phyloP scores from a whole-genome alignment of 2,113 vertebrate genomes.

The Rhegmatorhina hoffmannsi region DNA sequence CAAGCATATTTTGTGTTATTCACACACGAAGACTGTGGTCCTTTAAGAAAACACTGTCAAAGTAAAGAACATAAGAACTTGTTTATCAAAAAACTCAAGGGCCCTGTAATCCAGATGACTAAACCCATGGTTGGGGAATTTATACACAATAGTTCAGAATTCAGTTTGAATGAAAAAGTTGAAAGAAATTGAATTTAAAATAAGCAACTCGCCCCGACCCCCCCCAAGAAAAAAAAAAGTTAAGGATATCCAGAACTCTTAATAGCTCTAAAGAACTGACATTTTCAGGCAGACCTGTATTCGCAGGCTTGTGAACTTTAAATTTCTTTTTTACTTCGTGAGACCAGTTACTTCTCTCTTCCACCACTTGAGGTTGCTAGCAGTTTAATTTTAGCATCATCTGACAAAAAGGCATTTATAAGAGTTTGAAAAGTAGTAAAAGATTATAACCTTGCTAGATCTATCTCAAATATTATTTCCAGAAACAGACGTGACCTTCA shows the following conservation, averaged over 20 bases:
- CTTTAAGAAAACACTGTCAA: not conserved
- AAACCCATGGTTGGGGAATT: not conserved
- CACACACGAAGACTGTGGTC: not conserved
- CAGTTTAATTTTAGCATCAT: not conserved
- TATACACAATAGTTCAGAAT: not conserved
- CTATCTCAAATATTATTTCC: not conserved
- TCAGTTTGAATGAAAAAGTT: not conserved
- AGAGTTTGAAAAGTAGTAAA: not conserved
- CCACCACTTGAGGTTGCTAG: not conserved
- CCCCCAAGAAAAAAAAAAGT: not conserved
- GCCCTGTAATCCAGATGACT: not conserved
- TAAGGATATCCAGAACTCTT: not conserved
- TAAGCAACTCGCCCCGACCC: not conserved
- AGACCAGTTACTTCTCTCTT: not conserved
- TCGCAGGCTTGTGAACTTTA: not conserved
- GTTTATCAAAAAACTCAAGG: not conserved
- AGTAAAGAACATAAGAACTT: not conserved
- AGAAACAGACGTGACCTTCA: not conserved
- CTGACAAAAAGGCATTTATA: not conserved
- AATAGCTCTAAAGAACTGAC: not conserved
- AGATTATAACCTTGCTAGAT: not conserved
- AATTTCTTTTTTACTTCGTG: not conserved
- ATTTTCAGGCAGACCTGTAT: not conserved
- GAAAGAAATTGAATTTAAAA: not conserved
- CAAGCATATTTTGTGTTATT: not conserved